Percentiles rank a stretch among this genome's conserved stretches.
phyloP scores from a whole-genome alignment of 2,888 invertebrate genomes.

The Drosophila neotestacea region DNA sequence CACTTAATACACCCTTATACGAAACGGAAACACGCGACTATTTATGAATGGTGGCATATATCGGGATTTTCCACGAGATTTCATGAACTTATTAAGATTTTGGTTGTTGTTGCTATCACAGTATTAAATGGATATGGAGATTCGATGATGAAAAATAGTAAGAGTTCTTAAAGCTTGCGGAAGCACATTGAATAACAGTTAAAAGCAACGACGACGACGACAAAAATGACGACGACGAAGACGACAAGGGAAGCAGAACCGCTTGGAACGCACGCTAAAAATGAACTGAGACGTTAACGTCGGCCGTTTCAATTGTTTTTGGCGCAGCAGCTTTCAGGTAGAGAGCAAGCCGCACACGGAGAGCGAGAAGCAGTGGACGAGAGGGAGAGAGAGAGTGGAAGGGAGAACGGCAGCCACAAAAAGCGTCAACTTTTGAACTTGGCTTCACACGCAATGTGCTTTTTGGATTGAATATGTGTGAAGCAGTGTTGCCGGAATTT shows the following conservation, averaged over 20 bases:
- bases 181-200: slow-evolving; percentile 58
- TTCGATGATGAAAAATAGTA: slow-evolving; percentile 16
- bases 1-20: slow-evolving; percentile 15
- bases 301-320: slow-evolving; percentile 56
- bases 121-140: slow-evolving; percentile 26
- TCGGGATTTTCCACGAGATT: slow-evolving; percentile 1
- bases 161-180: slow-evolving; percentile 54
- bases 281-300: slow-evolving; percentile 61
- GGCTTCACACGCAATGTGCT: slow-evolving; percentile 57
- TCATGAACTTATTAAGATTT: slow-evolving; percentile 16
- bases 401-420: neutral
- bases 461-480: neutral
- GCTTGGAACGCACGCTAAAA: slow-evolving; percentile 66
- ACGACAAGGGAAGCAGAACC: slow-evolving; percentile 59
- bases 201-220: slow-evolving; percentile 28
- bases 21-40: slow-evolving; percentile 56
- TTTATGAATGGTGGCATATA: slow-evolving; percentile 37
- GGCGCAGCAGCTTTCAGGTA: slow-evolving; percentile 64
- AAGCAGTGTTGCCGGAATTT: neutral
- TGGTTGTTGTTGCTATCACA: slow-evolving; percentile 54
- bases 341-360: slow-evolving; percentile 20
- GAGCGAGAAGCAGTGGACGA: slow-evolving; percentile 7
- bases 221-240: slow-evolving; percentile 18
- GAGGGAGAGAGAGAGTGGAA: slow-evolving; percentile 11
- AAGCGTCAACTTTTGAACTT: slow-evolving; percentile 69